Percentiles rank a stretch among this genome's conserved stretches.
Evolutionary conservation across 1,140 invertebrate genomes (phyloP).

Genomic region (Sycophaga agraensis): DNA sequence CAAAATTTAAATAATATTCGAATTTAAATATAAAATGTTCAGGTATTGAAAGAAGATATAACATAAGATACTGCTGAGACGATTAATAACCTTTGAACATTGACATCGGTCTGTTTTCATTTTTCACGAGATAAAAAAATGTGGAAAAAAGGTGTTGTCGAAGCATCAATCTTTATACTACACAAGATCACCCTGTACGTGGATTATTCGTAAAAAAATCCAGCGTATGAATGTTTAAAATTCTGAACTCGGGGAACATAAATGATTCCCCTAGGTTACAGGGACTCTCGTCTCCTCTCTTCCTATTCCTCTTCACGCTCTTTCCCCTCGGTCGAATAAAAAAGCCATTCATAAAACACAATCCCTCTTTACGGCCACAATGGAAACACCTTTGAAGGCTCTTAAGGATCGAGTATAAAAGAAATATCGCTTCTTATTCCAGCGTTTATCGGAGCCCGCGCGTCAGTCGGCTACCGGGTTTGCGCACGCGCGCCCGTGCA

Average conservation of each 20-base stretch:
- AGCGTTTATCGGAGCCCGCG: slow-evolving; percentile 9
- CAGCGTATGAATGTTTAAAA: background rate
- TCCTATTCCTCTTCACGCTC: background rate
- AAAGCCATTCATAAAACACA: slow-evolving; percentile 14
- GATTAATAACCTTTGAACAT: too few species aligned
- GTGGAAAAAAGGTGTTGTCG: too few species aligned
- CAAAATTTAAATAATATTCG: too few species aligned
- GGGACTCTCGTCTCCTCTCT: background rate
- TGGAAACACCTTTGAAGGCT: slow-evolving; percentile 18
- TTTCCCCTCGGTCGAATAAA: background rate
- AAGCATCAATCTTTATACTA: too few species aligned
- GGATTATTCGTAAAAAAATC: too few species aligned
- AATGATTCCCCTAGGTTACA: background rate
- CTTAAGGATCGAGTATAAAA: slow-evolving; percentile 10
- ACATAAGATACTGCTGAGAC: too few species aligned
- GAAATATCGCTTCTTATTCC: slow-evolving; percentile 24
- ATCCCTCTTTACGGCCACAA: background rate
- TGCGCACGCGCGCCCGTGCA: background rate
- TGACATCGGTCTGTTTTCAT: too few species aligned
- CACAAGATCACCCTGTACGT: too few species aligned
- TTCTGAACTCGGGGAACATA: background rate
- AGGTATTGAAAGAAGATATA: too few species aligned
- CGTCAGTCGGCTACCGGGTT: slow-evolving; percentile 16
- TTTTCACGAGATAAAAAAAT: too few species aligned
- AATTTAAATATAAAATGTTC: too few species aligned